Base-by-base conservation (phyloP, 2,797 vertebrate species). In the Micropoecilia bifurca region DNA sequence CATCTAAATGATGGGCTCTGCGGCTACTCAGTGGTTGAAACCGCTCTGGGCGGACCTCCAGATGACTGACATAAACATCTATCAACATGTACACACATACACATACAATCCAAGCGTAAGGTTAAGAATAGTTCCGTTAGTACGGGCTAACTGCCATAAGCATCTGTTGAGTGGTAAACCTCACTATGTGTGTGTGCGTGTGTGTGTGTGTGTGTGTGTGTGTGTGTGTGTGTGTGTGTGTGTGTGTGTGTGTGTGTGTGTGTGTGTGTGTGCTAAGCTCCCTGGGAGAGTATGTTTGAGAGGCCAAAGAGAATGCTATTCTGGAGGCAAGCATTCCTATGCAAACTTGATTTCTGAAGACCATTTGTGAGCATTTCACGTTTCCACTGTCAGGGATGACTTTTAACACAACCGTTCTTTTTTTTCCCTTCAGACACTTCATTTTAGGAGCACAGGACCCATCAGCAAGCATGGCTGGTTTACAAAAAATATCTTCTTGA, bases 51-150 rank as follows among this genome's bases (percentile, higher is more conserved):
- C 77, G 80, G 87, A 89, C 83, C 87, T 93, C 91, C 92, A 93
- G 85, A 88, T 89, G 81, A 91, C 87, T 86, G 86, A 91, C 85
- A 91, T 76, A 86, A 84, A 92, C 87, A 90, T 14, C 47, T 72
- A 86, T 69, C 59, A 66, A 76, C 47, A 74, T 25, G 75, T 33
- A 79, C 68, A 28, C 41, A 28, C 68, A 45, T 16, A 83, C 79
- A 80, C 75, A 76, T 78, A 89, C 30, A 81, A 80, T 80, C 80
- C 75, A 83, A 90, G 87, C 47, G 45, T n/a, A 3, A 53, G 78
- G 85, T 90, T 93, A 93, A 94, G 90, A 93, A 94, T 94, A 94
- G 90, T 80, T 59, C 73, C 84, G 88, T 90, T 88, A 85, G 90
- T 85, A 76, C 69, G 79, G 89, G 89, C 87, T 83, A 46, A 46